These are phyloP conservation scores for Palythoa heliodiscus DNA, from an alignment of 92 coral and sea anemone species.

Conservation along the genomic window DNA sequence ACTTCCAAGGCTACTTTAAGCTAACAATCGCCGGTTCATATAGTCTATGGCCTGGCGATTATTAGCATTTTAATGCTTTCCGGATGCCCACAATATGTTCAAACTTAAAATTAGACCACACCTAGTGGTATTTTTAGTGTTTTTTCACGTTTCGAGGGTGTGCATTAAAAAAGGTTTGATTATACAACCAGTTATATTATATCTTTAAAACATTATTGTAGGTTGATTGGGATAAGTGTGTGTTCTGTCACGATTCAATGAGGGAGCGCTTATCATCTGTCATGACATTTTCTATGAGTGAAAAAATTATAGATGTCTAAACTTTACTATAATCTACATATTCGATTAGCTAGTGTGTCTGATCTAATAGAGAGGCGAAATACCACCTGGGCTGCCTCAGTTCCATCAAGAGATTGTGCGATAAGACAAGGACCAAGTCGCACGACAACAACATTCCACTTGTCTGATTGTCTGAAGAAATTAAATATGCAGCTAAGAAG, in stretches of 20 bases:
- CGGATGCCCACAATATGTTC: too few species aligned
- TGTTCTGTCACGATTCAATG: too few species aligned
- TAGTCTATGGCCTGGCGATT: conserved; percentile 7
- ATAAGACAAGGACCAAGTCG: too few species aligned
- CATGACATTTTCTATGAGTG: conserved; percentile 63
- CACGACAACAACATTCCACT: too few species aligned
- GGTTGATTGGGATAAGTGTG: too few species aligned
- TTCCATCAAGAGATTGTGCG: conserved; percentile 9
- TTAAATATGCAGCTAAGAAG: too few species aligned
- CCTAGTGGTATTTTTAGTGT: too few species aligned
- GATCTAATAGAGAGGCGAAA: conserved; percentile 56
- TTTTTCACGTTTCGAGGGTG: background rate
- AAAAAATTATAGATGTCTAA: conserved; percentile 54
- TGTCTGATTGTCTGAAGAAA: too few species aligned
- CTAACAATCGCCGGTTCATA: background rate
- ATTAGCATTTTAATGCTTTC: too few species aligned
- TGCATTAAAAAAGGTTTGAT: background rate
- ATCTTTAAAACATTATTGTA: background rate
- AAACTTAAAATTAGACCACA: too few species aligned
- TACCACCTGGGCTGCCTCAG: conserved; percentile 52
- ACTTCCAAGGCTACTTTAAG: background rate
- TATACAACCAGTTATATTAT: background rate
- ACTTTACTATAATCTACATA: conserved; percentile 49
- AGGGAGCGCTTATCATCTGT: conserved; percentile 54
- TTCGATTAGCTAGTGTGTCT: conserved; percentile 56